These are phyloP conservation scores for Artemia franciscana DNA, from an alignment of 1,140 invertebrate species.

Conservation along the genomic window DNA sequence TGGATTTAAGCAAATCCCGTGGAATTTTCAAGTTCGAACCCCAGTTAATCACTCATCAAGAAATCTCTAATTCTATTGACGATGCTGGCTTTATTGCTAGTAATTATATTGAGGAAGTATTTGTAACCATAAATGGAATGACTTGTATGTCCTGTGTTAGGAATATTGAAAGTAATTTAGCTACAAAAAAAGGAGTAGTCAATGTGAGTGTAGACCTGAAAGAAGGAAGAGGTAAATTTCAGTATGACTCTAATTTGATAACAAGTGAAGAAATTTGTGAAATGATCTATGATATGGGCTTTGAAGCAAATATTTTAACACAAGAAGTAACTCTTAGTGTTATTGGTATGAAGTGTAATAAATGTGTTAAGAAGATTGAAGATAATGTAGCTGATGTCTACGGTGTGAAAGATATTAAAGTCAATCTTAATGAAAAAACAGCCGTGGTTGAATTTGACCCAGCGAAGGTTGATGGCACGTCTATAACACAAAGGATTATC, in stretches of 20 bases:
- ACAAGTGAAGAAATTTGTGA: conserved; percentile 13
- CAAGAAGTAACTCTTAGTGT: not conserved
- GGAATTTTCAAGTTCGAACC: conserved; percentile 40
- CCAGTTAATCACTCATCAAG: conserved; percentile 24
- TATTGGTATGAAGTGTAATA: not conserved
- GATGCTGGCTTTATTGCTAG: conserved; percentile 50
- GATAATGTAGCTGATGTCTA: conserved; percentile 29
- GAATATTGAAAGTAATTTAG: conserved; percentile 5
- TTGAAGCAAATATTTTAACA: conserved; percentile 12
- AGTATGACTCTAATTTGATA: conserved; percentile 15
- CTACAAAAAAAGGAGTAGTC: conserved; percentile 15
- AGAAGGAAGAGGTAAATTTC: conserved; percentile 16
- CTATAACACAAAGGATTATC: conserved; percentile 35
- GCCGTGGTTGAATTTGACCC: conserved; percentile 29
- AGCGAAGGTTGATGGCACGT: conserved; percentile 23
- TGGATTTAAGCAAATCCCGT: conserved; percentile 33
- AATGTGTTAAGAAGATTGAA: conserved; percentile 9
- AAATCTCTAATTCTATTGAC: conserved; percentile 39
- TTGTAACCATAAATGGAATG: conserved; percentile 18
- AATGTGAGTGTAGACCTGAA: conserved; percentile 17
- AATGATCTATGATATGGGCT: conserved; percentile 21
- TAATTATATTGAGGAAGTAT: conserved; percentile 12
- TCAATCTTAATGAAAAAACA: conserved; percentile 31
- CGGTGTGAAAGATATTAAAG: conserved; percentile 30
- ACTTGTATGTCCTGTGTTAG: conserved; percentile 11